Base-by-base conservation (phyloP, 1,140 invertebrate genomes). In the Heliconius himera region DNA sequence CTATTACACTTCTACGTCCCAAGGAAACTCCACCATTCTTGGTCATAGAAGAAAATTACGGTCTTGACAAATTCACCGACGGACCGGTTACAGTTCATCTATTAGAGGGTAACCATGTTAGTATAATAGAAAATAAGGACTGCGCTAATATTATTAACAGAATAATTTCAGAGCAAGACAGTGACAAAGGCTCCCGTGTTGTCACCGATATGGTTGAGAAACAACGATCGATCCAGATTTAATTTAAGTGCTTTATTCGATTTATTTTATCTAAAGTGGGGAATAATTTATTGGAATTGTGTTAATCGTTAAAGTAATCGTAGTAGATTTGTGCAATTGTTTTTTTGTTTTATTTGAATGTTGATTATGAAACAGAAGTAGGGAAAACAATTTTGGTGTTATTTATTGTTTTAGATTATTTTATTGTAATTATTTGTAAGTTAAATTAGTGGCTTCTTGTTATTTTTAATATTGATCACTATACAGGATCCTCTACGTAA, bases 101-200 rank as follows among this genome's bases (percentile, higher is more conserved):
- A 60, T 93, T 96, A 46, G 96, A 96, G 84, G 97, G 97, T n/a
- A 97, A 97, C 89, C 97, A 97, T 84, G 87, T 95, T 0, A 96
- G 95, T 18, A 97, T 97, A 84, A 85, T 97, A 78, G 96, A 97
- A 33, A 96, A 96, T 86, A 91, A 94, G 33, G 96, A 96, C 84
- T 88, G 96, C 54, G 94, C 95, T 1, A 92, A 96, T 73, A 95
- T 96, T 9, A 96, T 97, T 49, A 97, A 96, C 70, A 91, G 87
- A 74, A 74, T 87, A 16, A 66, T 95, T 29, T 11, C 77, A 0
- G 88, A 89, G 9, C 83, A 81, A 11, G 86, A 88, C 9, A 60
- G 29, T 11, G 83, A 77, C 0, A 91, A 92, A 70, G 71, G 76
- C 1, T 74, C 81, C 3, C 84, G 90, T 76, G 66, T 88, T 8